Evolutionary conservation across 2,113 vertebrate species (phyloP), one percentile per base, ranked within the genome.

Genomic region (Callorhinus ursinus): DNA sequence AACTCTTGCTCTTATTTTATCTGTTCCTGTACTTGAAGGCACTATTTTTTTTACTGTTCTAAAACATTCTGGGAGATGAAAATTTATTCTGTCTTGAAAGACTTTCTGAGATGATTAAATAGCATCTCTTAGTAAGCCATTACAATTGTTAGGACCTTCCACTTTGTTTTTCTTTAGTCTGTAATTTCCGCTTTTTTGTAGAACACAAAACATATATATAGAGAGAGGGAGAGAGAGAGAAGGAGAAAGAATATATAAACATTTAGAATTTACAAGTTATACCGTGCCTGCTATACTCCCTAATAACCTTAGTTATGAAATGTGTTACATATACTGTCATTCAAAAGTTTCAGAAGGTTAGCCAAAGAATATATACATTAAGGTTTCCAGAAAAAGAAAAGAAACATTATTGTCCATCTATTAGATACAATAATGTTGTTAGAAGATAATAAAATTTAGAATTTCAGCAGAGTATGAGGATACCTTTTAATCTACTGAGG

Each of bases 81-180:
- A 92, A 87, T 89, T 5, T 26, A 19, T 93, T 92, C 71, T 1
- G 13, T 82, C 49, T 95, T 94, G 9, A 49, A 96, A 71, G 51
- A 69, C 28, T 87, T 97, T 86, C 61, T 72, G 24, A 95, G 65
- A 77, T 97, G 36, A 55, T 92, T 92, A 87, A 86, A 79, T 53
- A 71, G 28, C 4, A 88, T 91, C 53, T 86, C 33, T 74, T 95
- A 81, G 31, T 90, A 72, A 55, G 82, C 22, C 28, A 65, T 88
- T 94, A 55, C 7, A 87, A 0, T 51, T 3, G 51, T 94, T 95
- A 90, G 24, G n/a, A 93, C 86, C 12, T 77, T 80, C 72, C 7
- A 85, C 55, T 65, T 71, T 90, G 26, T 59, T 65, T 88, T 82
- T 69, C 16, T 65, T 88, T 93, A 82, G 53, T 63, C 12, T 90